phyloP scores from a whole-genome alignment of 2,113 vertebrate genomes.

The Numenius arquata region DNA sequence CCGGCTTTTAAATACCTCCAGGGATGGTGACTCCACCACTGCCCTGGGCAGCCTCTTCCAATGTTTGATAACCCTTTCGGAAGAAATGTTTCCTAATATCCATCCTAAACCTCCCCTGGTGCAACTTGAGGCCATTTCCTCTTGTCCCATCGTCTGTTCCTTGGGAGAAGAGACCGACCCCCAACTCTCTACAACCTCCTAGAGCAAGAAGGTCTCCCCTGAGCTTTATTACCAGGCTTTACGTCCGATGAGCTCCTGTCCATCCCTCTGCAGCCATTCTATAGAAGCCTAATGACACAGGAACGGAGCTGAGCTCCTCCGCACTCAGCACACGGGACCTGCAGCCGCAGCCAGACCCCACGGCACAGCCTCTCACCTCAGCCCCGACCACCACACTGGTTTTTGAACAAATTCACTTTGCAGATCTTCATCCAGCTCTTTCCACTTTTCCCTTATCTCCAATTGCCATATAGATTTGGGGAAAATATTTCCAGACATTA shows the following conservation, averaged over 20 bases:
- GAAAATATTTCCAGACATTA: background rate
- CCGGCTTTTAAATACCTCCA: background rate
- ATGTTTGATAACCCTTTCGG: background rate
- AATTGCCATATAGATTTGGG: background rate
- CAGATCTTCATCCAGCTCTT: background rate
- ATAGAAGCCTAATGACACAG: background rate
- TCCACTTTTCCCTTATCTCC: background rate
- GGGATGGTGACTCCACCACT: background rate
- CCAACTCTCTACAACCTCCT: too few species aligned
- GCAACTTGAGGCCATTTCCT: background rate
- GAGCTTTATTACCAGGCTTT: background rate
- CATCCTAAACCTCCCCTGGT: background rate
- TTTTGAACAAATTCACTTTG: background rate
- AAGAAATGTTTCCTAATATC: background rate
- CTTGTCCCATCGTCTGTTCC: background rate
- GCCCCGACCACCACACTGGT: rapidly evolving
- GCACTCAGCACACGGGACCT: rapidly evolving
- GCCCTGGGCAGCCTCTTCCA: background rate
- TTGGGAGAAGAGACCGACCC: background rate
- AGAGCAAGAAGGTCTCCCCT: background rate
- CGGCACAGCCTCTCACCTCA: background rate
- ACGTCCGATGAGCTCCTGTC: background rate
- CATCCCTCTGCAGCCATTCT: background rate
- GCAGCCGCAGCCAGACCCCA: background rate
- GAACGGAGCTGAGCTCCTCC: background rate